phyloP scores from a whole-genome alignment of 2,797 vertebrate species.

The Cottoperca gobio region DNA sequence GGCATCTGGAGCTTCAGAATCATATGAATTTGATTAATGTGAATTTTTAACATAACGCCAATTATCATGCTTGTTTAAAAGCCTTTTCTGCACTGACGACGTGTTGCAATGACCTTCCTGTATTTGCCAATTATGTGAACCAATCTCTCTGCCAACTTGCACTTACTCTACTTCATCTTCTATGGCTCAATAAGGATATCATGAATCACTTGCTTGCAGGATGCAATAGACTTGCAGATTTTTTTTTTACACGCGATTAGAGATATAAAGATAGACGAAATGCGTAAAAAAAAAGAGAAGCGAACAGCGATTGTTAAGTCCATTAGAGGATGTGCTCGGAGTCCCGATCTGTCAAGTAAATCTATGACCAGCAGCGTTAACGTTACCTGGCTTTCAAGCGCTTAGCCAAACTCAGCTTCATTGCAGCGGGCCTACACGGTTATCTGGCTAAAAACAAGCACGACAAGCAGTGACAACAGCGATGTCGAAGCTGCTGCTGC shows the following conservation, averaged over 20 bases:
- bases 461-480: constrained; percentile 8
- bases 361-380: constrained; percentile 56
- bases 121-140: constrained; percentile 36
- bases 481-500: not conserved
- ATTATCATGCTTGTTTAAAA: not conserved
- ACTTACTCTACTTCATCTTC: not conserved
- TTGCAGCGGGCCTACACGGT: constrained; percentile 64
- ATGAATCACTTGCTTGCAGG: constrained; percentile 1
- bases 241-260: not conserved
- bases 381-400: constrained; percentile 61
- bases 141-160: constrained; percentile 35
- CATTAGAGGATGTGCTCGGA: not conserved
- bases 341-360: constrained; percentile 51
- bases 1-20: not conserved
- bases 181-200: not conserved
- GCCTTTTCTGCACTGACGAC: not conserved
- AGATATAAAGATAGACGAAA: not conserved
- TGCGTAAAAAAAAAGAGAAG: not conserved
- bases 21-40: not conserved
- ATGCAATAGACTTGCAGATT: not conserved
- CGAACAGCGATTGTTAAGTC: not conserved
- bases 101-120: constrained; percentile 35
- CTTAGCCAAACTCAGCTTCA: constrained; percentile 57
- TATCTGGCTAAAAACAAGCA: constrained; percentile 50
- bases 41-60: not conserved